Evolutionary conservation across 2,113 vertebrate genomes (phyloP).

Genomic region (Psilopogon haemacephalus): DNA sequence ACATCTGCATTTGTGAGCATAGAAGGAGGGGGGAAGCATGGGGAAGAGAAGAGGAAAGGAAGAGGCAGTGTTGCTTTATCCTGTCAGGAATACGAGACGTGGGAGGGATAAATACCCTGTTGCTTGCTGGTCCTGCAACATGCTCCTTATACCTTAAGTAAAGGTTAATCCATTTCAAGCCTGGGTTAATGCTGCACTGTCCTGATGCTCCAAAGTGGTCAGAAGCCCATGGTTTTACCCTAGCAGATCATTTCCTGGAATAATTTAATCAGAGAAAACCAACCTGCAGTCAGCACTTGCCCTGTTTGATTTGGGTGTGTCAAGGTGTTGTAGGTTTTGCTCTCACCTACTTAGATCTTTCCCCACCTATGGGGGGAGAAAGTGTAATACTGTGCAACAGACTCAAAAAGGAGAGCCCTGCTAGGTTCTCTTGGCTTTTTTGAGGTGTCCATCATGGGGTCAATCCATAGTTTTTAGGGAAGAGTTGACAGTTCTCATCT

Average conservation of each 20-base stretch:
- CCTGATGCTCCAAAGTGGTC: not conserved
- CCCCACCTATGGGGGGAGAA: not conserved
- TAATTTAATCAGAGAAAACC: not conserved
- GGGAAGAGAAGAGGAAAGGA: constrained; percentile 50
- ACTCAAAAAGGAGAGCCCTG: not conserved
- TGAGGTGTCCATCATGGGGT: not conserved
- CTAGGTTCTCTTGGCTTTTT: not conserved
- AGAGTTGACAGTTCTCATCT: not conserved
- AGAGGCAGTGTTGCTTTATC: constrained; percentile 34
- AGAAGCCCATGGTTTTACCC: not conserved
- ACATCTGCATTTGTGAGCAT: not conserved
- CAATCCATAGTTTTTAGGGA: not conserved
- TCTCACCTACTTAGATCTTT: not conserved
- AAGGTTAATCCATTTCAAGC: constrained; percentile 48
- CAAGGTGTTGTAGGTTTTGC: not conserved
- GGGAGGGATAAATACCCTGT: constrained; percentile 17
- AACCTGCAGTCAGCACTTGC: not conserved
- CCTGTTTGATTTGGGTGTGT: not conserved
- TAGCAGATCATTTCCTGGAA: constrained; percentile 5
- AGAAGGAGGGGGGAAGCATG: not conserved
- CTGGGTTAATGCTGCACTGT: constrained; percentile 12
- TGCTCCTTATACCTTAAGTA: constrained; percentile 8
- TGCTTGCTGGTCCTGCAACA: not conserved
- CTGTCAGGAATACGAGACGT: constrained; percentile 11
- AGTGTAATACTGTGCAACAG: not conserved